Conservation (phyloP, 2,888 invertebrate genomes). For the Campoletis raptor region DNA sequence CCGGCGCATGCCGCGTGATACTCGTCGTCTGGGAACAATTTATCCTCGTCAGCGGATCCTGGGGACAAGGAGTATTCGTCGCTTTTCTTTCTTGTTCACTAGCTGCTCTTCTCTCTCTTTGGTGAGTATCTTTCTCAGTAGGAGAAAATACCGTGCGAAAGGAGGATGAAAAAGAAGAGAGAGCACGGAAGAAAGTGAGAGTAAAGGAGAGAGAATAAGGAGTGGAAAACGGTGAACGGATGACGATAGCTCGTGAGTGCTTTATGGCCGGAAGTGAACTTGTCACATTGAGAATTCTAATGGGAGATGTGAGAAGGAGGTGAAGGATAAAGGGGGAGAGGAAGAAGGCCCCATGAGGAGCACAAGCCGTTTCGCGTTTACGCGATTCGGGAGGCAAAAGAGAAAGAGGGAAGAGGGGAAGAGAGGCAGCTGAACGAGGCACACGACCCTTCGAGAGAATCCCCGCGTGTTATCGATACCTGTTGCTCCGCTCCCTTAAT, state of each 20-base stretch:
- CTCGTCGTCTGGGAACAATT: constrained; percentile 71
- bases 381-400: constrained; percentile 14
- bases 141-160: constrained; percentile 57
- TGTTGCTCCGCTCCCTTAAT: constrained; percentile 73
- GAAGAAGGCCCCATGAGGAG: constrained; percentile 32
- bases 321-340: constrained; percentile 2
- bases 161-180: constrained; percentile 55
- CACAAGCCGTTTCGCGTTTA: constrained; percentile 29
- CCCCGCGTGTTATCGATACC: constrained; percentile 72
- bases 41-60: constrained; percentile 71
- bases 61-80: constrained; percentile 60
- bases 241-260: constrained; percentile 58
- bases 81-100: constrained; percentile 42
- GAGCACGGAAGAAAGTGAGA: constrained; percentile 2
- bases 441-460: constrained; percentile 67
- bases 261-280: constrained; percentile 72
- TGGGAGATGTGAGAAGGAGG: constrained; percentile 41
- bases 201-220: constrained; percentile 41
- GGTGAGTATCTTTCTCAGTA: constrained; percentile 64
- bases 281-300: constrained; percentile 73
- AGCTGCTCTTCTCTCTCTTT: constrained; percentile 36
- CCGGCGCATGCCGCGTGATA: constrained; percentile 53
- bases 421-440: constrained; percentile 37
- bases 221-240: constrained; percentile 37
- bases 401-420: constrained; percentile 7